Evolutionary conservation across 2,797 vertebrate species (phyloP).

Genomic region (Sebastes alutus): DNA sequence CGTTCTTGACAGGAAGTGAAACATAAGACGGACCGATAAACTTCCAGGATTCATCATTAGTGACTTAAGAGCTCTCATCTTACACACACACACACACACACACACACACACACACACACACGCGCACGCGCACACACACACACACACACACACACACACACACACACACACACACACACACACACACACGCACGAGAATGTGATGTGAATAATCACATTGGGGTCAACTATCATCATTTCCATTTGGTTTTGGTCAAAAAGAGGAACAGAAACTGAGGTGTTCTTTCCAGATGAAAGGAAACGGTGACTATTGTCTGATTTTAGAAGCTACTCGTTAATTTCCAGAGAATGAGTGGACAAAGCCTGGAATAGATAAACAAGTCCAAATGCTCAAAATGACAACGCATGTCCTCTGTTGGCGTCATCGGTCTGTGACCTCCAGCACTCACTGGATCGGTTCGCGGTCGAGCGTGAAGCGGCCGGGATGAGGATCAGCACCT

Average conservation of each 20-base stretch:
- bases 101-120: background rate
- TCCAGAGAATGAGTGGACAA: background rate
- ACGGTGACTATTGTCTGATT: conserved; percentile 31
- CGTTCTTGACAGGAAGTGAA: conserved; percentile 32
- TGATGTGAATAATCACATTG: background rate
- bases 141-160: background rate
- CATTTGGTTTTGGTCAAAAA: background rate
- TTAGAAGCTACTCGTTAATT: conserved; percentile 4
- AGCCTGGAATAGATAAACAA: background rate
- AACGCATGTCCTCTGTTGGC: too few relatives aligned
- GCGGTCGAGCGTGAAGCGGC: rapidly evolving
- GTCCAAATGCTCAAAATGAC: background rate
- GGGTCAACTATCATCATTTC: background rate
- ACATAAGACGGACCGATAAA: conserved; percentile 27
- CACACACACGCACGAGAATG: background rate
- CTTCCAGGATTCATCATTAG: conserved; percentile 19
- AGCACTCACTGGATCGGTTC: too few relatives aligned
- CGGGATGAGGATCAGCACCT: too few relatives aligned
- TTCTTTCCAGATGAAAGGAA: conserved; percentile 52
- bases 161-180: background rate
- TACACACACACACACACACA: background rate
- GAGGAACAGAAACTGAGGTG: conserved; percentile 4
- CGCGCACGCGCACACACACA: background rate
- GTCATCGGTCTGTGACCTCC: too few relatives aligned
- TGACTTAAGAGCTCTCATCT: background rate